phyloP scores from a whole-genome alignment of 2,113 vertebrate species.

The Cyanoderma ruficeps region DNA sequence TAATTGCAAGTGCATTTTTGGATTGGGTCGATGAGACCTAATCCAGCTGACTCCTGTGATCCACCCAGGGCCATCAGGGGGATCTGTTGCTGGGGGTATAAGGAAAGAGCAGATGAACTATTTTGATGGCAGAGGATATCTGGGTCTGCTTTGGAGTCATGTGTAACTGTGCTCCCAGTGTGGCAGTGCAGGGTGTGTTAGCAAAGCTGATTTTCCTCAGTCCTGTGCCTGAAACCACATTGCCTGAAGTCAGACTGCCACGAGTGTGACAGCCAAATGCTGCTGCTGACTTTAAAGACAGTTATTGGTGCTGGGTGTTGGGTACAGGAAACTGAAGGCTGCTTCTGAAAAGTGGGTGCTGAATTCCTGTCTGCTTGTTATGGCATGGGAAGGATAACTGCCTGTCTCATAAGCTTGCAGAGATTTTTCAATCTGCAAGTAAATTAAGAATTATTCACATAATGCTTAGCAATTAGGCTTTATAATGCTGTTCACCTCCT shows the following conservation, averaged over 20 bases:
- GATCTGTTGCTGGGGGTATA: background rate
- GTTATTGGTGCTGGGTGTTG: background rate
- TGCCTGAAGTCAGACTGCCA: background rate
- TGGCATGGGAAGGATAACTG: background rate
- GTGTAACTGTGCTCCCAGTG: background rate
- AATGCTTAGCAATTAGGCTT: background rate
- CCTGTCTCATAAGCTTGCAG: background rate
- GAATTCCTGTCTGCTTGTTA: background rate
- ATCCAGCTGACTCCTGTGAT: background rate
- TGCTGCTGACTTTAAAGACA: background rate
- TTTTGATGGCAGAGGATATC: background rate
- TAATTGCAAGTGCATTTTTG: background rate
- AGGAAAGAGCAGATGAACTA: background rate
- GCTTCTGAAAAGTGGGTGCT: background rate
- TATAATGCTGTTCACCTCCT: background rate
- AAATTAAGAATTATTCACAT: background rate
- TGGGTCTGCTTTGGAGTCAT: background rate
- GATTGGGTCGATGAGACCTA: background rate
- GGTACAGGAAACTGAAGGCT: background rate
- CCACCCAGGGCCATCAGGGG: background rate
- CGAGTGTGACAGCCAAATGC: background rate
- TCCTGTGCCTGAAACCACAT: background rate
- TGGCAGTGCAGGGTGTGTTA: background rate
- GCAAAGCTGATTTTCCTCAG: background rate
- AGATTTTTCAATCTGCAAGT: background rate